Conservation (phyloP, 2,888 invertebrate species). For the Dicycla oo region DNA sequence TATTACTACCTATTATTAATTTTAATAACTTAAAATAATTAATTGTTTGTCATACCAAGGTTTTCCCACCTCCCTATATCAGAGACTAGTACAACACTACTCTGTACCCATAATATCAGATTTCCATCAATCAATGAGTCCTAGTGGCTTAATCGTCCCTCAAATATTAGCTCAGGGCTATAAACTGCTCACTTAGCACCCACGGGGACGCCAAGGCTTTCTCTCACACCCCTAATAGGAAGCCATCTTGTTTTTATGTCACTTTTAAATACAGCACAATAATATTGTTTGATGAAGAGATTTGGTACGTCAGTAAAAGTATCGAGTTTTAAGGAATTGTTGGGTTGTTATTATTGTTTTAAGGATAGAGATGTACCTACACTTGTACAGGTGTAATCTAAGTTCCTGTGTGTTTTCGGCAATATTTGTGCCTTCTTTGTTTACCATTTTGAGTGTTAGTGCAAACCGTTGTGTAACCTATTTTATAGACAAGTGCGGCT, state of each 20-base stretch:
- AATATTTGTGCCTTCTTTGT: background rate
- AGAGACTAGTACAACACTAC: slow-evolving; percentile 50
- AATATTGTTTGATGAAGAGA: slow-evolving; percentile 41
- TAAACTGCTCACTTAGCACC: slow-evolving; percentile 82
- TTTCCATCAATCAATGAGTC: slow-evolving; percentile 85
- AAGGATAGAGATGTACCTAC: too few relatives aligned
- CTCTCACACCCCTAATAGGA: slow-evolving; percentile 40
- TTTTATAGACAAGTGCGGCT: background rate
- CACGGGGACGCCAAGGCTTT: slow-evolving; percentile 54
- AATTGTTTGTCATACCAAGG: too few relatives aligned
- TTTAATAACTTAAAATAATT: too few relatives aligned
- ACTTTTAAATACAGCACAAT: slow-evolving; percentile 40
- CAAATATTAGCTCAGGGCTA: slow-evolving; percentile 85
- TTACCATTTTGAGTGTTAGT: background rate
- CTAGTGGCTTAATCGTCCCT: slow-evolving; percentile 82
- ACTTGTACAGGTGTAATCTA: background rate
- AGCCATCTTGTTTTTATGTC: slow-evolving; percentile 47
- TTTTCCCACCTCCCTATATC: background rate
- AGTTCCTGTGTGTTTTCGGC: background rate
- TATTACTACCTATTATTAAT: too few relatives aligned
- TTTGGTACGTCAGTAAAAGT: slow-evolving; percentile 35
- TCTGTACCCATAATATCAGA: slow-evolving; percentile 74
- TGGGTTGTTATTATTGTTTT: slow-evolving; percentile 1
- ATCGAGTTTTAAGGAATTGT: slow-evolving; percentile 34
- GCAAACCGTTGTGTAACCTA: background rate